phyloP scores from a whole-genome alignment of 2,888 invertebrate species.

The Hanleya hanleyi region DNA sequence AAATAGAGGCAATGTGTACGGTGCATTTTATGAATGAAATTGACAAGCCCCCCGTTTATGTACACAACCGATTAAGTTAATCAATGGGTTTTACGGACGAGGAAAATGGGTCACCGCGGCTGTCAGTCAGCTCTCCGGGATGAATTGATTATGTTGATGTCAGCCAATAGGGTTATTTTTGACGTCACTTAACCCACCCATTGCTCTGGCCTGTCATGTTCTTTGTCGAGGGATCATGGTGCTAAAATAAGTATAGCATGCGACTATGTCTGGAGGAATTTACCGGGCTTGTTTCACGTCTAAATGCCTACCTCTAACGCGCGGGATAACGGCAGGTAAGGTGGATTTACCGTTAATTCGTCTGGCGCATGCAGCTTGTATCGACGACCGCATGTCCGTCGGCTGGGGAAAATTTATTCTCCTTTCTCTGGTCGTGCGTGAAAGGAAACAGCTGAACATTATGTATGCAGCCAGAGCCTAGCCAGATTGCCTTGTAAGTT shows the following conservation, averaged over 20 bases:
- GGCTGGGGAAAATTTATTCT: no score
- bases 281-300: background rate
- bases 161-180: conserved; percentile 4
- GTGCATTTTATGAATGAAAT: background rate
- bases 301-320: no score
- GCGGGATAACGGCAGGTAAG: no score
- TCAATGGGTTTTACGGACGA: background rate
- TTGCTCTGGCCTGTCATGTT: background rate
- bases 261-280: background rate
- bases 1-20: background rate
- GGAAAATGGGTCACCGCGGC: background rate
- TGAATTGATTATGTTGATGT: conserved; percentile 15
- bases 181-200: conserved; percentile 8
- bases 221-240: conserved; percentile 1
- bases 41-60: background rate
- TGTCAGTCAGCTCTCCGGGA: background rate
- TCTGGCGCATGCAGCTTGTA: no score
- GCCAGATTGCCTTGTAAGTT: no score
- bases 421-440: no score
- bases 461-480: no score
- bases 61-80: background rate
- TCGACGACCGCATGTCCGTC: no score
- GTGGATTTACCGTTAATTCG: no score
- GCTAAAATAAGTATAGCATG: conserved; percentile 2
- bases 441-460: no score